Evolutionary conservation across 2,797 vertebrate species (phyloP), one percentile per base, ranked within the genome.

Genomic region (Anolis apletophallus): DNA sequence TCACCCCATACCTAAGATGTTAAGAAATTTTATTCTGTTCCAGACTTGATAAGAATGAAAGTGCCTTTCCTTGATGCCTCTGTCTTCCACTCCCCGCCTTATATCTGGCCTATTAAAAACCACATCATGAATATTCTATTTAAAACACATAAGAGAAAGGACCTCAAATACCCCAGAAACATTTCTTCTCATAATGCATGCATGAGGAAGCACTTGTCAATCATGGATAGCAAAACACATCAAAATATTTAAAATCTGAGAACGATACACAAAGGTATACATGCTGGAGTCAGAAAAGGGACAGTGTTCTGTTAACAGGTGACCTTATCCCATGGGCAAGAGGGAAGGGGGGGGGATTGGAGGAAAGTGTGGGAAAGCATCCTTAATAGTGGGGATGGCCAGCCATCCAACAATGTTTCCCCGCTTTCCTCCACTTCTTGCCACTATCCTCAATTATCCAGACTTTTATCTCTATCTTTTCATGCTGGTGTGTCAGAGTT

Each of bases 101-200:
- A 94, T 91, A 88, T 67, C 54, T 91, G 84, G 79, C 55, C 90
- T 92, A 82, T 94, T 93, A 92, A 94, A 93, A 96, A 95, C 88
- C 91, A 87, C 87, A 88, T 87, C 89, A 94, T 95, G 92, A 95
- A 95, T 96, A 96, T 96, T 95, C 92, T 91, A 94, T 87, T 87
- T 94, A 90, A 91, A 91, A 88, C 84, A 94, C 92, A 93, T 95
- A 94, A 92, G 88, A 95, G 89, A 95, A 95, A 83, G 87, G 89
- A 93, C 91, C 94, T 92, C 67, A 87, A 94, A 92, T 92, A 95
- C 90, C 92, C 76, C 93, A 90, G 85, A 95, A 94, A 90, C 81
- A 88, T 80, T 74, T 76, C 86, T 74, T 85, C 88, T 89, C 82
- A 78, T 90, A 92, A 87, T 88, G 91, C 92, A 93, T 90, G 93